Evolutionary conservation across 2,888 invertebrate species (phyloP), one percentile per base, ranked within the genome.

Genomic region (Standfussiana lucernea): DNA sequence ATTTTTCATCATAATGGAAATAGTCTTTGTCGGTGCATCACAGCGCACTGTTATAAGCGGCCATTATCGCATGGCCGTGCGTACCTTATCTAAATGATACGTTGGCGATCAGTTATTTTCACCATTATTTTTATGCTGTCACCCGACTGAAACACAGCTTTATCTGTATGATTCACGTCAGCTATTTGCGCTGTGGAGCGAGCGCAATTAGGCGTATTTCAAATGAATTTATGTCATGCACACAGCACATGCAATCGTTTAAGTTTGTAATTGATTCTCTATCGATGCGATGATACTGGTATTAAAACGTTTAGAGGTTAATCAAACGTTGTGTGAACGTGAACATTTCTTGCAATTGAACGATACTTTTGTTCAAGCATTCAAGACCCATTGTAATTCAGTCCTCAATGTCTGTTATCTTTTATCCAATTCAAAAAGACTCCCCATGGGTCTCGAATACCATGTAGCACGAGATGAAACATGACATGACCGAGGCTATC

Each of bases 41-140:
- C 78, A 79, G 81, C 84, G 81, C 89, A 88, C 90, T 89, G 91
- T 91, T 86, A 92, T 89, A 78, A 86, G 89, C 86, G 84, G 86
- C 89, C 90, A 93, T 93, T 94, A 94, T 90, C 89, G 87, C 82
- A 87, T 90, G 91, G 90, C 91, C 91, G 88, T 91, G 89, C 84
- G 75, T 79, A 84, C 83, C 91, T 93, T 94, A 95, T 94, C 93
- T 93, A 91, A 91, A 92, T 92, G 92, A 93, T 89, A 90, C 89
- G 88, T 88, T 90, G 77, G 88, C 91, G 84, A 91, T 91, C 90
- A 81, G 88, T 91, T 91, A 93, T 93, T 93, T 92, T 91, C 90
- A 90, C 91, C 89, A 92, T 91, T 91, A 91, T 91, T 92, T 90
- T 89, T 91, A 90, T 86, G 87, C 88, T 91, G 92, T 92, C 91